A percentile compares a stretch with the other conserved stretches of the same genome.
These are phyloP conservation scores for Drosophila borealis DNA, from an alignment of 2,888 invertebrate genomes.

Conservation along the genomic window DNA sequence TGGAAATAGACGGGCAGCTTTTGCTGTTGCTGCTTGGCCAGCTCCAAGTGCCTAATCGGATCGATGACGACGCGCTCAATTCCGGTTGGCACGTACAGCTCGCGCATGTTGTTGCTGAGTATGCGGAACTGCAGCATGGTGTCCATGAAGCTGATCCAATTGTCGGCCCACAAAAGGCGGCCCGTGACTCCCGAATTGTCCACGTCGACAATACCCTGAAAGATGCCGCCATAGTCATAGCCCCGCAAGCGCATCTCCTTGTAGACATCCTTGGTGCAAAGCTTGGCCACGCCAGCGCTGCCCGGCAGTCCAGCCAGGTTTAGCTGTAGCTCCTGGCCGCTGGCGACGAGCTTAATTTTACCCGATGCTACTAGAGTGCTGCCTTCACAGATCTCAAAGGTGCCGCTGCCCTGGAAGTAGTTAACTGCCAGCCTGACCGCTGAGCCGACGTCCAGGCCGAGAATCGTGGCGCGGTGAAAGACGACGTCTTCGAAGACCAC, in stretches of 20 bases:
- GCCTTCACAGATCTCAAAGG: conserved; percentile 95
- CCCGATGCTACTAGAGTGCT: conserved; percentile 93
- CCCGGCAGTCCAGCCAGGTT: conserved; percentile 85
- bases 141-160: conserved; percentile 98
- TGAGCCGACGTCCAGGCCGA: conserved; percentile 93
- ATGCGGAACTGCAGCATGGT: conserved; percentile 97
- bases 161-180: conserved; percentile 92
- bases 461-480: conserved; percentile 96
- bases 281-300: conserved; percentile 85
- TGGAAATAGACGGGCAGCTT: conserved; percentile 89
- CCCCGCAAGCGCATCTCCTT: conserved; percentile 94
- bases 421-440: conserved; percentile 92
- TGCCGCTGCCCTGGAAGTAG: conserved; percentile 92
- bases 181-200: conserved; percentile 90
- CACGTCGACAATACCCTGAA: conserved; percentile 91
- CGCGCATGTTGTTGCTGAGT: conserved; percentile 90
- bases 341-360: conserved; percentile 88
- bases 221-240: conserved; percentile 93
- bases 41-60: conserved; percentile 88
- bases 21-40: conserved; percentile 76
- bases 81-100: conserved; percentile 94
- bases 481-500: conserved; percentile 95
- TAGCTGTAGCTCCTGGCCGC: conserved; percentile 88
- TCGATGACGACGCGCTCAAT: conserved; percentile 93
- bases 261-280: conserved; percentile 90